Conservation (phyloP, 1,140 invertebrate genomes). For the Nilaparvata lugens region DNA sequence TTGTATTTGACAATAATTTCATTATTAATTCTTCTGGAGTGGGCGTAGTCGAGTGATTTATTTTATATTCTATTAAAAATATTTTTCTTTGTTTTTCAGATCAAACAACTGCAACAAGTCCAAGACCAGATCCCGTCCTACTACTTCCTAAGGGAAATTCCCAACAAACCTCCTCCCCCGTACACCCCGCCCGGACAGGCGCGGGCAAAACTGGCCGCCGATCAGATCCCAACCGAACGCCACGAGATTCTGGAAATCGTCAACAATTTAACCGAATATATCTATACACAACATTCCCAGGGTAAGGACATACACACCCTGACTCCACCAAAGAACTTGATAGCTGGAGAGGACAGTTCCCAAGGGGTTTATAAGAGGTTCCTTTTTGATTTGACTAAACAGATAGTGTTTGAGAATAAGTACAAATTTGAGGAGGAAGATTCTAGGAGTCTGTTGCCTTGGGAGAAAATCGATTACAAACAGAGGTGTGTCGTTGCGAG, state of each 20-base stretch:
- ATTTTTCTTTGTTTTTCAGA: conserved; percentile 35
- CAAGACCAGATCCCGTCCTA: conserved; percentile 43
- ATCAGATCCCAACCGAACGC: conserved; percentile 35
- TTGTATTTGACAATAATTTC: too few relatives aligned
- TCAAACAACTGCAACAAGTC: conserved; percentile 46
- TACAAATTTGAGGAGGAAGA: conserved; percentile 30
- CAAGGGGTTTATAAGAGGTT: conserved; percentile 41
- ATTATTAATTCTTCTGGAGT: too few relatives aligned
- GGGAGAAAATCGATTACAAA: conserved; percentile 37
- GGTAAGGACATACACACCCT: conserved; percentile 35
- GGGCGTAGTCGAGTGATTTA: background rate
- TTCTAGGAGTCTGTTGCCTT: conserved; percentile 40
- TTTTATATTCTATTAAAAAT: conserved; percentile 4
- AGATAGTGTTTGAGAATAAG: conserved; percentile 45
- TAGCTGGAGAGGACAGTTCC: conserved; percentile 34
- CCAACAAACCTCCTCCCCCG: conserved; percentile 62
- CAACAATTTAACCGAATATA: conserved; percentile 36
- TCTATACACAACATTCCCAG: conserved; percentile 30
- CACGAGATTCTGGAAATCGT: conserved; percentile 40
- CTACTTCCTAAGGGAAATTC: conserved; percentile 50
- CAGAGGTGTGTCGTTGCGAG: conserved; percentile 24
- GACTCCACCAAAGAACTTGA: conserved; percentile 36
- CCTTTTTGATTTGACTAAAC: conserved; percentile 55
- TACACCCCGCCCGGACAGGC: conserved; percentile 46
- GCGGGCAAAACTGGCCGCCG: background rate